These are phyloP conservation scores for Nemopilema nomurai DNA, from an alignment of 30 jellyfish, hydroid and myxozoan genomes.

Conservation along the genomic window DNA sequence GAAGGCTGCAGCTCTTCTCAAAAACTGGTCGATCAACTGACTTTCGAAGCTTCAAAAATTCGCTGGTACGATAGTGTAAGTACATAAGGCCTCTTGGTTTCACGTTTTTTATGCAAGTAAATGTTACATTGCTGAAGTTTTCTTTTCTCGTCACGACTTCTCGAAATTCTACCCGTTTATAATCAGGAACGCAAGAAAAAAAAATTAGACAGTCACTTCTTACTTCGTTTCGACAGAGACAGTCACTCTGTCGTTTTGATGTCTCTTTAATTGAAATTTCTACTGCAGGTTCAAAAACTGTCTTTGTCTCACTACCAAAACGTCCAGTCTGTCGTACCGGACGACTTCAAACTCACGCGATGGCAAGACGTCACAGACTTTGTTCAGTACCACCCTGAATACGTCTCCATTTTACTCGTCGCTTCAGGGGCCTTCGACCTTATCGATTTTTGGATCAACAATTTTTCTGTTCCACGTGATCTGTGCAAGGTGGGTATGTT, in stretches of 20 bases:
- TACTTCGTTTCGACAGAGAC: too few relatives aligned
- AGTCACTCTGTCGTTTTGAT: too few relatives aligned
- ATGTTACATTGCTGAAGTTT: neutral
- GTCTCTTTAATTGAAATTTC: neutral
- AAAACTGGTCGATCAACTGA: slow-evolving; percentile 13
- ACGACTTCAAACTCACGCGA: slow-evolving; percentile 17
- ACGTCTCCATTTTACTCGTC: slow-evolving; percentile 55
- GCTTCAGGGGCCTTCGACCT: slow-evolving; percentile 55
- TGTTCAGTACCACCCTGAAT: slow-evolving; percentile 65
- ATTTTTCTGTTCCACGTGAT: slow-evolving; percentile 44
- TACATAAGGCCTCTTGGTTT: neutral
- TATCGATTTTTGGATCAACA: slow-evolving; percentile 62
- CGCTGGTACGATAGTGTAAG: slow-evolving; percentile 80
- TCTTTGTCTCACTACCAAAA: slow-evolving; percentile 5
- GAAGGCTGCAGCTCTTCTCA: slow-evolving; percentile 39
- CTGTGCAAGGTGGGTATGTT: slow-evolving; percentile 59
- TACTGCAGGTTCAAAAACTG: slow-evolving; percentile 28
- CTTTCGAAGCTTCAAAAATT: slow-evolving; percentile 42
- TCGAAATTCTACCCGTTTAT: too few relatives aligned
- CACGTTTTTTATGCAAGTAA: neutral
- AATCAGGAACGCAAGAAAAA: too few relatives aligned
- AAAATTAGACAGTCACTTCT: too few relatives aligned
- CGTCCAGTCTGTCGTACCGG: slow-evolving; percentile 3
- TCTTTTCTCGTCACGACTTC: neutral
- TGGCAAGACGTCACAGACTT: slow-evolving; percentile 83